Conservation (phyloP, 1,140 invertebrate genomes). For the Tetramorium simillimum region DNA sequence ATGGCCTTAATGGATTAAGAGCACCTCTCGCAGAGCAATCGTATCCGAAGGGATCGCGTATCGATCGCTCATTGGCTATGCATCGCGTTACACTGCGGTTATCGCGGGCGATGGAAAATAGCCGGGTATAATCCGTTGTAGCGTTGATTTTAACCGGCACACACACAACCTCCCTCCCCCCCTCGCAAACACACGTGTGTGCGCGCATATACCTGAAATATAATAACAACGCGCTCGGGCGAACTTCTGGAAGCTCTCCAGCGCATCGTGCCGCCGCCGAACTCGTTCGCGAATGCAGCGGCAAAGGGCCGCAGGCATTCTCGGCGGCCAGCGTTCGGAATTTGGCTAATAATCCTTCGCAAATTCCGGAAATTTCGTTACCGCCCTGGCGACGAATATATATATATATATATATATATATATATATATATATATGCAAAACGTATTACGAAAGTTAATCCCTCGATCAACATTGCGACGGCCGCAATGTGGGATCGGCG, state of each 20-base stretch:
- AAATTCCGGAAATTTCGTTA: conserved; percentile 54
- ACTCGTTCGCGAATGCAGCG: not conserved
- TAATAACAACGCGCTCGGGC: not conserved
- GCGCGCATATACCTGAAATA: not conserved
- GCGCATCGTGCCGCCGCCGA: not conserved
- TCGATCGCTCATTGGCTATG: conserved; percentile 48
- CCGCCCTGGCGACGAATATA: not conserved
- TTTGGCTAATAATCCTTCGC: conserved; percentile 47
- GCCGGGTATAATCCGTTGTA: conserved; percentile 23
- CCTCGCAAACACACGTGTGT: not conserved
- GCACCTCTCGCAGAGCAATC: conserved; percentile 5
- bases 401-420: conserved; percentile 29
- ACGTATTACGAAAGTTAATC: conserved; percentile 53
- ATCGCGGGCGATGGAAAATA: conserved; percentile 48
- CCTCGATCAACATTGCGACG: conserved; percentile 28
- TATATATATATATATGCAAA: not conserved
- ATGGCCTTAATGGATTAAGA: conserved; percentile 30
- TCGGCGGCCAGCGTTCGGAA: conserved; percentile 26
- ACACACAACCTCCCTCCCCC: not conserved
- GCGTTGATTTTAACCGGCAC: conserved; percentile 23
- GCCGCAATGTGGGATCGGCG: not conserved
- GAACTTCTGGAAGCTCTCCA: conserved; percentile 39
- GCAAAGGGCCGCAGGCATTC: not conserved
- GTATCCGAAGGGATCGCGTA: conserved; percentile 38
- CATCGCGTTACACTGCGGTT: conserved; percentile 40